phyloP scores from a whole-genome alignment of 1,140 invertebrate genomes.

The Geopemphigus sp. region DNA sequence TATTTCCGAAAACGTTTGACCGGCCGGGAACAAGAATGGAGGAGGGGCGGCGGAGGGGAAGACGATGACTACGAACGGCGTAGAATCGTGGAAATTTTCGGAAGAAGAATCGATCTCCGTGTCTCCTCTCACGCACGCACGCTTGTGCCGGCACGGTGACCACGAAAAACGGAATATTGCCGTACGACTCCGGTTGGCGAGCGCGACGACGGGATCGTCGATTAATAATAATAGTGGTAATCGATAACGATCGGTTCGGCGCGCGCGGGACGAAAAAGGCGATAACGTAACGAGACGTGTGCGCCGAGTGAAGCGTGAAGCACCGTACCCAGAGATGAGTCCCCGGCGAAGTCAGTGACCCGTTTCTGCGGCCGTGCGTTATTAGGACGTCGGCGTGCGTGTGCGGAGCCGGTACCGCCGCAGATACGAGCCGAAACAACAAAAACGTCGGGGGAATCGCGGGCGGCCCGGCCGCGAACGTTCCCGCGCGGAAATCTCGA shows the following conservation, averaged over 20 bases:
- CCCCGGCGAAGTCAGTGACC: conserved; percentile 26
- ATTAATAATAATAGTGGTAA: neutral
- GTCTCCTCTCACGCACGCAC: no score
- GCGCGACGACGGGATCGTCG: neutral
- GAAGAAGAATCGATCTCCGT: no score
- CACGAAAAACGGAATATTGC: neutral
- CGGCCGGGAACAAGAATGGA: no score
- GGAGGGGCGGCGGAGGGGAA: no score
- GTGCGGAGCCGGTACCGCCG: no score
- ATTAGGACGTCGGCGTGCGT: no score
- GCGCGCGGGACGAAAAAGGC: neutral
- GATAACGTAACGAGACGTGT: neutral
- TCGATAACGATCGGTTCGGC: conserved; percentile 21
- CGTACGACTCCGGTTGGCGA: no score
- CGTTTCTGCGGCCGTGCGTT: neutral
- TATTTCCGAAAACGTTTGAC: neutral
- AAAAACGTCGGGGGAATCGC: neutral
- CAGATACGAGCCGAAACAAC: no score
- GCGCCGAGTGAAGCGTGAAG: conserved; percentile 12
- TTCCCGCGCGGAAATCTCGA: neutral
- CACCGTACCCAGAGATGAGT: neutral
- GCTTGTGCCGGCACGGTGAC: no score
- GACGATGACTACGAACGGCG: no score
- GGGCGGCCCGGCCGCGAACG: neutral
- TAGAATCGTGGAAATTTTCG: no score